Evolutionary conservation across 2,888 invertebrate species (phyloP), one percentile per base, ranked within the genome.

Genomic region (Agrotis puta): DNA sequence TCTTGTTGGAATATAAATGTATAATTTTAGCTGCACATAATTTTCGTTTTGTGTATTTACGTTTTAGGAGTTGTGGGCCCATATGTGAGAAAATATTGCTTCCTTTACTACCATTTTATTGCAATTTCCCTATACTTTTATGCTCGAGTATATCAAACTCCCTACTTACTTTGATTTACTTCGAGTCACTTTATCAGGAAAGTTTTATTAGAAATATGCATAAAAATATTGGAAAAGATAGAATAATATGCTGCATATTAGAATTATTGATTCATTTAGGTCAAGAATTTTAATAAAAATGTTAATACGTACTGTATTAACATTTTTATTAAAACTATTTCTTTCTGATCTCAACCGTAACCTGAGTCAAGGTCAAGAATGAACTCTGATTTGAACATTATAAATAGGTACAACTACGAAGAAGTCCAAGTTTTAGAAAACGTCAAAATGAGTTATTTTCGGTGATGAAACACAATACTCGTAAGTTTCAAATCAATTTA

Each of bases 111-210:
- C 72, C 56, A 64, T 79, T 77, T 77, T 81, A 79, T 77, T 70
- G 64, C 50, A 57, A 72, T 53, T 64, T 77, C 11, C 51, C 82
- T 81, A 67, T 54, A 67, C 62, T 67, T 79, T 79, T 33, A 81
- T 64, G 56, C 47, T 64, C 57, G 16, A 81, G 66, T 72, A 65
- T 72, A 67, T 64, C 65, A 81, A 67, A 81, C 43, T 62, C 54
- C 43, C 27, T 64, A 50, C 71, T 62, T 63, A 76, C 47, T 78
- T 81, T 78, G 78, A 78, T 77, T 77, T 77, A 81, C 50, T 63
- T 64, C 45, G n/a, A 66, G 77, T 71, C 27, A 68, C 72, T 74
- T 81, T 58, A 67, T 59, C 51, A 45, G 20, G 20, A 64, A 58
- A 57, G n/a, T 61, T 47, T 43, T 63, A 59, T 18, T 61, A 47